Evolutionary conservation across 1,140 invertebrate species (phyloP), one percentile per base, ranked within the genome.

Genomic region (Aphis craccivora): DNA sequence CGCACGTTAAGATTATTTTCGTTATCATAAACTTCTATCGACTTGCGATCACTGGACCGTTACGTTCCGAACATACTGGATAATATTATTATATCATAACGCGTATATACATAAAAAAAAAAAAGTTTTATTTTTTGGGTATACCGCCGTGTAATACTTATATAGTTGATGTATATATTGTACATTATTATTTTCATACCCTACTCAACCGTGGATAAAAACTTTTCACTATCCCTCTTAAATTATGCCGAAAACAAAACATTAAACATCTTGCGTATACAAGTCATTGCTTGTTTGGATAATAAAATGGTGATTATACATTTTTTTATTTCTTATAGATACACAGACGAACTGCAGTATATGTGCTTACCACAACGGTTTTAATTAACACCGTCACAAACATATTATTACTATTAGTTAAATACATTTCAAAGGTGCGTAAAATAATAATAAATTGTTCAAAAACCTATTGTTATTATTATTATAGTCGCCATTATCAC

Each of bases 261-360:
- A n/a, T 67, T 67, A 67, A 67, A 67, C 60, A 22, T 76, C 60
- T 76, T 76, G 60, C 60, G n/a, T 76, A n/a, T n/a, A 76, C 60
- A 67, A n/a, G 9, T n/a, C 30, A 18, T 76, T 76, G 60, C 30
- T 1, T 35, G n/a, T 76, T 67, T 67, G 11, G 1, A 20, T n/a
- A 76, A 6, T 35, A n/a, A 18, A 76, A n/a, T 35, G n/a, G 14
- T 6, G 11, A n/a, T 76, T n/a, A n/a, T n/a, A 18, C 18, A 18
- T 30, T 60, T 25, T 60, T n/a, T n/a, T 76, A 67, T 30, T 67
- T n/a, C 7, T 45, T 45, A 18, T 18, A n/a, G 60, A 76, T 35
- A 76, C 5, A n/a, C 1, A 4, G 14, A 35, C 4, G n/a, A 76
- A 76, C n/a, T n/a, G 9, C 60, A 67, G 11, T 60, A 40, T n/a